Base-by-base conservation (phyloP, 2,113 vertebrate species). In the Urocynchramus pylzowi region DNA sequence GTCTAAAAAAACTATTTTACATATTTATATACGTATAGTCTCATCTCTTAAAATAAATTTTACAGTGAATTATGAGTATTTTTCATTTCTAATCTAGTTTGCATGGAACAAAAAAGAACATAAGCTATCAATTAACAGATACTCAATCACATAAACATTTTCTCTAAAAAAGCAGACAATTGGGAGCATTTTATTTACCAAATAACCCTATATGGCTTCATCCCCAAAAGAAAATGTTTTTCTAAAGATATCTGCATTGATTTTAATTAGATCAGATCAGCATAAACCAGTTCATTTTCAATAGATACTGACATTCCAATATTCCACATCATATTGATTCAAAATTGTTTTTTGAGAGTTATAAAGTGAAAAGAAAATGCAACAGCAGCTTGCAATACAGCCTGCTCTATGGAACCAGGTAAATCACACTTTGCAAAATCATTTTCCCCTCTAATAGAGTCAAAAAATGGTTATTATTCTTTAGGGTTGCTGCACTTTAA, bases 371-470 rank as follows among this genome's bases (percentile, higher is more conserved):
- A 93, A 82, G 52, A 89, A 95, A 96, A 92, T 69, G 53, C 83
- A 90, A 60, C 44, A 79, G 39, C 59, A 39, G 57, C 28, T 79
- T 74, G 30, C 71, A 84, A 75, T 75, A 56, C 49, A 77, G 41
- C 69, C 70, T 79, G n/a, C 54, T 88, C 63, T 83, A 57, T 0
- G 2, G 45, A 95, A 87, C n/a, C 80, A 88, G 76, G 69, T 89
- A 91, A 95, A 92, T 94, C 93, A 92, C 60, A 82, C 47, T 95
- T 95, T 91, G 35, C 35, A 82, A 95, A 92, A 93, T 91, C 35
- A 95, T 96, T 96, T 97, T 89, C 52, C 64, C 57, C 89, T 96
- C 94, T 96, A 95, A 81, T 60, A 96, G 86, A 82, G 91, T 96
- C 5, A 96, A 95, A 96, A 96, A 92, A 89, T 79, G 52, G 89